phyloP scores from a whole-genome alignment of 2,797 vertebrate species.

The Gymnoscopelus braueri region DNA sequence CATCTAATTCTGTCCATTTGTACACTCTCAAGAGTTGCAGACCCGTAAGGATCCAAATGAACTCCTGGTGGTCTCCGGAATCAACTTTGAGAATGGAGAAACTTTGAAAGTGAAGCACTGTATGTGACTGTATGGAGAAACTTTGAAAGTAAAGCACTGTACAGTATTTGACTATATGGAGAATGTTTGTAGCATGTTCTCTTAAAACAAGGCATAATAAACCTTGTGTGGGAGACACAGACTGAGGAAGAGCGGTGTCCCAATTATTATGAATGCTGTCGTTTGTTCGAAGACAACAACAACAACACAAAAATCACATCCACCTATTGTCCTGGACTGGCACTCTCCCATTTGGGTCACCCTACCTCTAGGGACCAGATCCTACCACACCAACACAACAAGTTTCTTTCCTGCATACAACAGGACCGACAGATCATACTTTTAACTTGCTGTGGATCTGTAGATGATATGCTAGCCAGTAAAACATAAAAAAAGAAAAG shows the following conservation, averaged over 20 bases:
- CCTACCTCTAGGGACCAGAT: slow-evolving; percentile 5
- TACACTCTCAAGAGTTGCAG: too few relatives aligned
- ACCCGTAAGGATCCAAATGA: too few relatives aligned
- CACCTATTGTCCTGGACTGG: background rate
- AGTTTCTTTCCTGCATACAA: slow-evolving; percentile 16
- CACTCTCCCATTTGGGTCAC: background rate
- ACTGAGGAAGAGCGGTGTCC: background rate
- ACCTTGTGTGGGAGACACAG: background rate
- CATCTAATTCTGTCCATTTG: too few relatives aligned
- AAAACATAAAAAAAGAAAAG: slow-evolving; percentile 2
- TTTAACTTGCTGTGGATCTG: slow-evolving; percentile 23
- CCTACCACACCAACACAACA: slow-evolving; percentile 8
- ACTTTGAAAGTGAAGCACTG: slow-evolving; percentile 6
- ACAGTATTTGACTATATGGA: too few relatives aligned
- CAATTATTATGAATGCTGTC: background rate
- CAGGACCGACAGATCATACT: slow-evolving; percentile 4
- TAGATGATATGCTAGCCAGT: slow-evolving; percentile 5
- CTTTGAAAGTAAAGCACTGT: too few relatives aligned
- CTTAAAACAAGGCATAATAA: too few relatives aligned
- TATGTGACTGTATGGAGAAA: background rate
- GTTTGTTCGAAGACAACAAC: background rate
- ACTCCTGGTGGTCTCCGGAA: too few relatives aligned
- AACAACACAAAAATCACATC: background rate
- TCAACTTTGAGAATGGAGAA: too few relatives aligned
- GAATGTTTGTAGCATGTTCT: too few relatives aligned